Base-by-base conservation (phyloP, 2,888 invertebrate genomes). In the Rhagonycha lutea region DNA sequence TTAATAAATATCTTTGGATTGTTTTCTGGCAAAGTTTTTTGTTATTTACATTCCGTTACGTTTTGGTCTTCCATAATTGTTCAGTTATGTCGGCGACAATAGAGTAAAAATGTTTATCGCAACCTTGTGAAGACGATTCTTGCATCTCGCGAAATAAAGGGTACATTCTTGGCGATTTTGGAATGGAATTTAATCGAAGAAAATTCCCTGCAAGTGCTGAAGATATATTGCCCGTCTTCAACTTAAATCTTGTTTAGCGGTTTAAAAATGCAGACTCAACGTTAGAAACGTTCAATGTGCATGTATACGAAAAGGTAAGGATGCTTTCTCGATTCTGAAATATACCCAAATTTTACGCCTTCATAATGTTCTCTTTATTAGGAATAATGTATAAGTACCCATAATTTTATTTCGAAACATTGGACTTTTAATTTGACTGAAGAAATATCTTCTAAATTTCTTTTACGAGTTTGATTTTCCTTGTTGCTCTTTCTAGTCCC, bases 51-150 rank as follows among this genome's bases (percentile, higher is more conserved):
- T 65, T 65, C 63, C 26, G 23, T 65, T 65, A 65, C 70, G 71
- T 74, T 73, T 79, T 80, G 82, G 83, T 84, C 83, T 82, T 81
- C 79, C 78, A 84, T 83, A 85, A 85, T 85, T 85, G 84, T 82
- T 73, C 76, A 81, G 83, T 82, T 82, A 84, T 84, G 83, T 79
- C 79, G 83, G 71, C 69, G 79, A 83, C 83, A 83, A 83, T 83
- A 80, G 82, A 80, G 79, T 78, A 79, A 79, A 80, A 82, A 79
- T 81, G 78, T 81, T 78, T 81, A 74, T 73, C 73, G 73, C 69
- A 77, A 68, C 76, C 71, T 70, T 73, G 75, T 76, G 74, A 72
- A 68, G 68, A 75, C 75, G 73, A 76, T 76, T 68, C 63, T 65
- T 65, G 18, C 24, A 79, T 78, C 80, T 79, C 81, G 82, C 80